Conservation (phyloP, 1,140 invertebrate species). For the Apis dorsata region DNA sequence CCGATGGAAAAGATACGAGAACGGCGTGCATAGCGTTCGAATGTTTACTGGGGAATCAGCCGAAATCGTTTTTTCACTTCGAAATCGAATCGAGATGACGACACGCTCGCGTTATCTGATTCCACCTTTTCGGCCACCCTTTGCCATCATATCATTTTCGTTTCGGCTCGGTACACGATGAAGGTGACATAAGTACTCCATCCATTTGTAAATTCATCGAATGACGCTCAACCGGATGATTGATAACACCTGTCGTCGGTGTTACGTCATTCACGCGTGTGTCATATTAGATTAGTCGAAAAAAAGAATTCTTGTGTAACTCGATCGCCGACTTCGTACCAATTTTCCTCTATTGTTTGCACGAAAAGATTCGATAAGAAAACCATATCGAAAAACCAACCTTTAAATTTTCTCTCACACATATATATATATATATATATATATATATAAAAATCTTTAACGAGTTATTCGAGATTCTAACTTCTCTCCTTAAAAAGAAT, state of each 20-base stretch:
- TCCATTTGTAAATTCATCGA: conserved; percentile 16
- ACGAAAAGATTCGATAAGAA: too few species aligned
- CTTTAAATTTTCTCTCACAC: too few species aligned
- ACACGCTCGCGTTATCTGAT: conserved; percentile 57
- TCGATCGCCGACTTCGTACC: background rate
- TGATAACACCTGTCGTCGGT: conserved; percentile 24
- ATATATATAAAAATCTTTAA: too few species aligned
- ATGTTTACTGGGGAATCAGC: conserved; percentile 49
- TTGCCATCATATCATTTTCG: conserved; percentile 41
- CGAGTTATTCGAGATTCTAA: too few species aligned
- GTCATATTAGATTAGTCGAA: conserved; percentile 33
- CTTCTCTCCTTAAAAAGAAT: too few species aligned
- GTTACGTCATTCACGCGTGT: conserved; percentile 37
- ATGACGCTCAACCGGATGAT: conserved; percentile 1
- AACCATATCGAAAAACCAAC: too few species aligned
- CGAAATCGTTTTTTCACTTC: conserved; percentile 48
- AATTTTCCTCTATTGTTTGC: background rate
- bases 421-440: too few species aligned
- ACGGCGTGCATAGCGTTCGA: conserved; percentile 32
- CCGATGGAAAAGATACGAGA: background rate
- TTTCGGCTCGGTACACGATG: conserved; percentile 16
- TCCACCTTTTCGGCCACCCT: conserved; percentile 53
- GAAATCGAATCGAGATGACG: conserved; percentile 51
- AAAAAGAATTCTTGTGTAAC: conserved; percentile 40
- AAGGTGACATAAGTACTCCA: conserved; percentile 19